Base-by-base conservation (phyloP, 2,888 invertebrate species). In the Tachina lurida region DNA sequence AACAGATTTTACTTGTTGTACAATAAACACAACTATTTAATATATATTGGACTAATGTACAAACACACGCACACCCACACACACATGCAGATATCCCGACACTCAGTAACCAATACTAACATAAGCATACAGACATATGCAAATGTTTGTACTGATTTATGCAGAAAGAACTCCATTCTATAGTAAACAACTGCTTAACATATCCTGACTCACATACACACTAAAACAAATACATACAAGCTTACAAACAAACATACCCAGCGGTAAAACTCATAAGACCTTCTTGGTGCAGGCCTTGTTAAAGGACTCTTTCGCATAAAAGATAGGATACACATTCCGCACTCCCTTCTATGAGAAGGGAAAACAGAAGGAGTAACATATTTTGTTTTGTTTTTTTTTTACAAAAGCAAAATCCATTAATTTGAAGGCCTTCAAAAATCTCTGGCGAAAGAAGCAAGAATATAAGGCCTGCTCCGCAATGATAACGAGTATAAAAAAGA, bases 161-260 rank as follows among this genome's bases (percentile, higher is more conserved):
- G 62, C 71, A 15, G 19, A 71, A 73, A 58, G 49, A 60, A 60
- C 65, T 78, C 65, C 43, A 62, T 43, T 68, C 45, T 75, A 39
- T 68, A 58, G 75, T 83, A 83, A 83, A 83, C 84, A 81, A 63
- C 62, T 78, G 77, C 70, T 85, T 78, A 84, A 54, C 71, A 86
- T 83, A 75, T 52, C 60, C 65, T 65, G 49, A 68, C 60, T 68
- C 22, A 41, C 22, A 41, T 17, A 17, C 43, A 41, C 43, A 12
- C 62, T 43, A 4, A 41, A 10, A 31, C 22, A 58, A 19, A 22
- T 13, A 56, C 13, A 56, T 10, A 22, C 13, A 22, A 5, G 31
- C 56, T 31, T 22, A 56, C 22, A 22, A 19, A 22, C 13, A 12
- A 10, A 15, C 15, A 49, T 49, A n/a, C n/a, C n/a, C n/a, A n/a